Evolutionary conservation across 2,888 invertebrate species (phyloP), one percentile per base, ranked within the genome.

Genomic region (Synergus gifuensis): DNA sequence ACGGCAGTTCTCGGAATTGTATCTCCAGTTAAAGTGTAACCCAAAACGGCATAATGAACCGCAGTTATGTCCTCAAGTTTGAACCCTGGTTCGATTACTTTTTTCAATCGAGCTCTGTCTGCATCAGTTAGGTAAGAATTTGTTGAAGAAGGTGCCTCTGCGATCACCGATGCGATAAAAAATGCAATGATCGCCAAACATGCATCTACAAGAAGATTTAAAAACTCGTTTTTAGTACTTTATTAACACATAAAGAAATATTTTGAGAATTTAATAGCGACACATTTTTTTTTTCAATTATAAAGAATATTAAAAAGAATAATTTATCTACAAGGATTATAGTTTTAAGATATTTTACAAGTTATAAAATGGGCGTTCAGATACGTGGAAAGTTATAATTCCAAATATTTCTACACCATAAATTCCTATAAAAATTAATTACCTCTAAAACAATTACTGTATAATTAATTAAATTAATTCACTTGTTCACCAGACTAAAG

Each of bases 1-100:
- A 93, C 95, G 93, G 89, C 95, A 83, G 85, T 89, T 81, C 92
- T 93, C 69, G 93, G 94, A 81, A 96, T 91, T 16, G 94, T 91
- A 84, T 94, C 94, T 86, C 95, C 95, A 1, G 97, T 93, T 67
- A 95, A 92, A 85, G 94, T 95, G 79, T 96, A 94, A 69, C 97
- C 98, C 78, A 95, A 93, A 0, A 96, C 93, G 4, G 96, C 95
- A 93, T 96, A 96, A 90, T 97, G 96, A 46, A 96, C 92, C 5
- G 95, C 92, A 78, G 94, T 92, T 67, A 96, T 88, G 90, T 97
- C 96, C 85, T 94, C 80, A 4, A 90, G 82, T 66, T 86, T 81
- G 46, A 91, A 90, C 76, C 91, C 92, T 14, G 89, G 85, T 79
- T 90, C 88, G 4, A 92, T 81, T 11, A 92, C 88, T 60, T 87